Evolutionary conservation across 2,113 vertebrate species (phyloP).

Genomic region (Bombycilla garrulus): DNA sequence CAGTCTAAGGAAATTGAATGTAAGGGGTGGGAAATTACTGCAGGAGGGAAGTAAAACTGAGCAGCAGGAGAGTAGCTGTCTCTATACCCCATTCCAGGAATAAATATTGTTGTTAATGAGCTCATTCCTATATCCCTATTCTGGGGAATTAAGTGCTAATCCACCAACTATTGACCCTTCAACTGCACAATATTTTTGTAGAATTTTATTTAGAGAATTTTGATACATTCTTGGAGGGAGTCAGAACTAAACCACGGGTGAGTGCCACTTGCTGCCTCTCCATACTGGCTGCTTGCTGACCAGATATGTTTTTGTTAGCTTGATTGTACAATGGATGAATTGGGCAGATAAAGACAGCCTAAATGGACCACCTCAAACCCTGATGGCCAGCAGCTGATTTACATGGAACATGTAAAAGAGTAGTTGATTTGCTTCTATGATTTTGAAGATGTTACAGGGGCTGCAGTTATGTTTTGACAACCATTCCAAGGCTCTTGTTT

Average conservation of each 20-base stretch:
- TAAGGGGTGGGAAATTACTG: not conserved
- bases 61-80: conserved; percentile 39
- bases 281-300: not conserved
- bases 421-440: not conserved
- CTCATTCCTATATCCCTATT: conserved; percentile 45
- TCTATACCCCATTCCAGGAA: conserved; percentile 35
- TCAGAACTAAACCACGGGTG: not conserved
- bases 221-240: not conserved
- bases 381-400: not conserved
- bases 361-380: not conserved
- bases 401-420: not conserved
- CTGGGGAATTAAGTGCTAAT: conserved; percentile 42
- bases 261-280: not conserved
- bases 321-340: not conserved
- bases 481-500: not conserved
- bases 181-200: conserved; percentile 44
- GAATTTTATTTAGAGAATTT: not conserved
- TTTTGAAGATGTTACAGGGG: not conserved
- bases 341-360: not conserved
- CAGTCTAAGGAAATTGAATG: not conserved
- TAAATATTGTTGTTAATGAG: conserved; percentile 66
- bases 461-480: not conserved
- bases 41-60: conserved; percentile 45
- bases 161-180: conserved; percentile 43
- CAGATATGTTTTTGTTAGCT: not conserved